Base-by-base conservation (phyloP, 2,113 vertebrate species). In the Lipotes vexillifer region DNA sequence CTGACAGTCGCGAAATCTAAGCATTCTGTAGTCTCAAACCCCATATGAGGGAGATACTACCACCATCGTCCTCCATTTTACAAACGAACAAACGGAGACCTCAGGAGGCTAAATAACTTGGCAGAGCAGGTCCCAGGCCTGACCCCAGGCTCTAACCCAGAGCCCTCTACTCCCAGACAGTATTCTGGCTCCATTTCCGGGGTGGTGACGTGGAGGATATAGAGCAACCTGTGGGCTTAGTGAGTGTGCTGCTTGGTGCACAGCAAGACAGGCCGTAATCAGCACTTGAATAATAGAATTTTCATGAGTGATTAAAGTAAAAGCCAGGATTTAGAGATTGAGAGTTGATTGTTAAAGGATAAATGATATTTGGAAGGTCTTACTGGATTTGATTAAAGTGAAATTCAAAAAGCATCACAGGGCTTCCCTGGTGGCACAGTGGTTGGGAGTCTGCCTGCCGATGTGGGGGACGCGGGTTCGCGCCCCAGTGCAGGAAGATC, bases 281-380 rank as follows among this genome's bases (percentile, higher is more conserved):
- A 97, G 98, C 96, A 97, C 97, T 97, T 98, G 95, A 86, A 97
- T 98, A 98, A 98, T 98, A 98, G 97, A 98, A 98, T 98, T 98
- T 98, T 98, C 97, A 95, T 98, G 97, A 97, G 97, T 97, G 98
- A 98, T 98, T 98, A 98, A 98, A 98, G 98, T 97, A 97, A 98
- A 98, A 98, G 97, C 98, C 90, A 94, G 98, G 98, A 98, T 98
- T 98, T 98, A 97, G 98, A 98, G 98, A 98, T 98, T 97, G 98
- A 97, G 94, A 96, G 97, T 98, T 98, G 98, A 97, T 98, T 96
- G 98, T 98, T 98, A 98, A 98, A 97, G 98, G 98, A 97, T 98
- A 98, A 98, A 94, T 97, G 97, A 95, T 98, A 98, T 98, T 98
- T 97, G 97, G 97, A 98, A 97, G 96, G 1, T 98, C 97, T 96